Evolutionary conservation across 2,888 invertebrate species (phyloP).

Genomic region (Nemoura dubitans): DNA sequence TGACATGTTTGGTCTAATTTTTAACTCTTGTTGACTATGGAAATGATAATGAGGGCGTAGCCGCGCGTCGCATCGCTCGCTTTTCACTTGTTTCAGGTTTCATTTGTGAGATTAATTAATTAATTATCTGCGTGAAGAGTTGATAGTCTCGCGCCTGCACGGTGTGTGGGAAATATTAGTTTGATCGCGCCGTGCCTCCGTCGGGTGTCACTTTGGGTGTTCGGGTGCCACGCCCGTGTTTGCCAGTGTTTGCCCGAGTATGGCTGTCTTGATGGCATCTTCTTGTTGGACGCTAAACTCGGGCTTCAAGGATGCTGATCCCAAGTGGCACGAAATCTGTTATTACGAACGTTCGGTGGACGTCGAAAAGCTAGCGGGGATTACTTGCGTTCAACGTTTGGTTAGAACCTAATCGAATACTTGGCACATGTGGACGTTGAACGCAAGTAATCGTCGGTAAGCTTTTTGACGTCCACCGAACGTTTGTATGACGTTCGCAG

Average conservation of each 20-base stretch:
- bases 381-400: no score
- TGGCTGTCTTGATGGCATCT: neutral
- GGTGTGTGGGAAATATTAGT: neutral
- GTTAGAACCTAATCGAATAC: no score
- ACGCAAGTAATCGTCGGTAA: no score
- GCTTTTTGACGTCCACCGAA: no score
- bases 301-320: no score
- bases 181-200: neutral
- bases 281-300: neutral
- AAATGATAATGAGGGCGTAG: conserved; percentile 50
- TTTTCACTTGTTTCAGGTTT: conserved; percentile 25
- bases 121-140: conserved; percentile 17
- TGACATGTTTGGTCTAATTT: conserved; percentile 26
- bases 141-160: neutral
- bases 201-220: neutral
- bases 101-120: conserved; percentile 35
- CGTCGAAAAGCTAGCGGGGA: no score
- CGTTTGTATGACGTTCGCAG: no score
- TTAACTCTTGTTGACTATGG: conserved; percentile 23
- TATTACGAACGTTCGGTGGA: no score
- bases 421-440: no score
- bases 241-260: conserved; percentile 13
- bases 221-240: conserved; percentile 25
- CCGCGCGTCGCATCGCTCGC: conserved; percentile 21
- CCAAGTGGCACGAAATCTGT: no score